These are phyloP conservation scores for Lepidurus couesii DNA, from an alignment of 1,140 invertebrate genomes.

Conservation along the genomic window DNA sequence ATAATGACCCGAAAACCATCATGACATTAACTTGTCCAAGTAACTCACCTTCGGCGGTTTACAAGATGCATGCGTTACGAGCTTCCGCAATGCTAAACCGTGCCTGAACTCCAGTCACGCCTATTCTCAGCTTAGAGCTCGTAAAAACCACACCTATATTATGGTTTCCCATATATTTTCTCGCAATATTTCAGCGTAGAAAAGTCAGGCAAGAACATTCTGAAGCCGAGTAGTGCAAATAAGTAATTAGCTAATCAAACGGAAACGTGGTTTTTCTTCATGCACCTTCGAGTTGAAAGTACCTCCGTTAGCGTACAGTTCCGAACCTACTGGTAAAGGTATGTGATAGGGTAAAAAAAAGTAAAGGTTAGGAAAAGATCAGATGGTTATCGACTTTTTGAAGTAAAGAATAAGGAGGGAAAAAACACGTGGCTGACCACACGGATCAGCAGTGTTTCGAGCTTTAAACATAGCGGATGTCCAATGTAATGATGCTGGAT, in stretches of 20 bases:
- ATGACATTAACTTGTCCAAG: background rate
- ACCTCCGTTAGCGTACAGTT: too few relatives aligned
- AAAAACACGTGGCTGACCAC: too few relatives aligned
- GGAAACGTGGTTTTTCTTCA: too few relatives aligned
- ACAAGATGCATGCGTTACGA: background rate
- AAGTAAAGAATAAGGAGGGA: too few relatives aligned
- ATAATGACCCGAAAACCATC: background rate
- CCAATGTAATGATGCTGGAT: background rate
- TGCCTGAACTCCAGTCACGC: background rate
- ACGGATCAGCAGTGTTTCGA: too few relatives aligned
- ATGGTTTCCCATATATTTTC: background rate
- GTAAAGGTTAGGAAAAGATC: too few relatives aligned
- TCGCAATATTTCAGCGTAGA: background rate
- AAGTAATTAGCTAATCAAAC: too few relatives aligned
- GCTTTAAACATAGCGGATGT: background rate
- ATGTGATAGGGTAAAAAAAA: too few relatives aligned
- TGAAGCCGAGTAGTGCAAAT: background rate
- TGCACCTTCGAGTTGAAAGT: too few relatives aligned
- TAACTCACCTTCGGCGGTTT: background rate
- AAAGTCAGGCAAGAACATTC: background rate
- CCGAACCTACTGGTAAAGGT: too few relatives aligned
- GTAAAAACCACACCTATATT: slow-evolving; percentile 17
- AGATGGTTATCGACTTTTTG: too few relatives aligned
- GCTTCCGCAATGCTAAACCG: background rate
- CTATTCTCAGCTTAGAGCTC: background rate